Percentiles rank a stretch among this genome's conserved stretches.
Conservation (phyloP, 2,113 vertebrate genomes). For the Lophius piscatorius region DNA sequence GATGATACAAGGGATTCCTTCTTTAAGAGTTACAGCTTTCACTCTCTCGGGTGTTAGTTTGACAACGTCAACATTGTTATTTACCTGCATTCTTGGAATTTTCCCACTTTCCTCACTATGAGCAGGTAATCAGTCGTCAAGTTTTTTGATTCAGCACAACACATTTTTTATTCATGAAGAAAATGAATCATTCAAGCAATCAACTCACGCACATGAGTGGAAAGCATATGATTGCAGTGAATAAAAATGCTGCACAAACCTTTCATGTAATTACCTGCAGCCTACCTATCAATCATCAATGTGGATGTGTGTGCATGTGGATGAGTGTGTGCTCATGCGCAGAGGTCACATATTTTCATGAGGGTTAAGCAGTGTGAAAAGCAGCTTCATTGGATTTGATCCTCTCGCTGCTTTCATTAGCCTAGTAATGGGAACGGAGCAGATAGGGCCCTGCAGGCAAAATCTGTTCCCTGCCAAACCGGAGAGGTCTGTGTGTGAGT, state of each 20-base stretch:
- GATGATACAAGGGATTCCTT: no score
- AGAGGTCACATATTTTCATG: constrained; percentile 21
- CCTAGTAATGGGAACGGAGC: constrained; percentile 45
- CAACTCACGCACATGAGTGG: constrained; percentile 27
- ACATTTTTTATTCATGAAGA: constrained; percentile 52
- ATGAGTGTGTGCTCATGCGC: background rate
- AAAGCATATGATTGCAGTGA: background rate
- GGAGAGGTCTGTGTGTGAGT: constrained; percentile 5
- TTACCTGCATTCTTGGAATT: no score
- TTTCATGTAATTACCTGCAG: background rate
- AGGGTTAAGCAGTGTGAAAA: constrained; percentile 50
- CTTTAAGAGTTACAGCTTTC: no score
- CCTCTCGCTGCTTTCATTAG: constrained; percentile 60
- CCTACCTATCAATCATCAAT: background rate
- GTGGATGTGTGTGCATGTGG: background rate
- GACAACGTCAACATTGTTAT: no score
- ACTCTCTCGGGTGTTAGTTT: no score
- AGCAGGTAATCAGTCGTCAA: constrained; percentile 44
- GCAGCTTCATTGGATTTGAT: constrained; percentile 57
- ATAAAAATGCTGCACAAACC: background rate
- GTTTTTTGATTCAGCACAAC: constrained; percentile 32
- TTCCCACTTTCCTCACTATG: background rate
- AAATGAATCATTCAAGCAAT: constrained; percentile 65
- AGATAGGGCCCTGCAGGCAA: constrained; percentile 42
- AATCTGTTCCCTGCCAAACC: constrained; percentile 41